Percentiles rank a stretch among this genome's conserved stretches.
These are phyloP conservation scores for Erythrocebus patas DNA, from an alignment of 2,113 vertebrate species.

Conservation along the genomic window DNA sequence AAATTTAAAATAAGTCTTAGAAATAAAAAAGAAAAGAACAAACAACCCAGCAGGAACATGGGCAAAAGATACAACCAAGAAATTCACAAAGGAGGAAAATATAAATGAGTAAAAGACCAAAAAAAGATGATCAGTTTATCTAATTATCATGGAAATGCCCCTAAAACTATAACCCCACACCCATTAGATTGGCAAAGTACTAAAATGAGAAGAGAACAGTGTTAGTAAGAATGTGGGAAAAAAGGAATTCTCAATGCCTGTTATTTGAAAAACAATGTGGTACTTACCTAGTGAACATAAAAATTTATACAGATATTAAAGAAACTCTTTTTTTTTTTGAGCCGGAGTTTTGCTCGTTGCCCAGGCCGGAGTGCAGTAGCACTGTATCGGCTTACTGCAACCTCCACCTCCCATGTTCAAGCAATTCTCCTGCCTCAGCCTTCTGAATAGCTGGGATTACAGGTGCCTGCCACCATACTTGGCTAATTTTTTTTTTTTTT, in stretches of 20 bases:
- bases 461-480: too few species aligned
- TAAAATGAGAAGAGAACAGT: background rate
- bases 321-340: too few species aligned
- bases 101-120: background rate
- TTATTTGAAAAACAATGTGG: background rate
- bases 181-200: background rate
- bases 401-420: too few species aligned
- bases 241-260: background rate
- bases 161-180: background rate
- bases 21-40: background rate
- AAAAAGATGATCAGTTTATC: background rate
- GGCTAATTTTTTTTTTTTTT: too few species aligned
- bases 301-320: background rate
- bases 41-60: background rate
- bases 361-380: too few species aligned
- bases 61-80: background rate
- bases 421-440: too few species aligned
- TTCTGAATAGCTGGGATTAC: too few species aligned
- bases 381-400: too few species aligned
- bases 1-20: background rate
- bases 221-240: background rate
- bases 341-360: too few species aligned
- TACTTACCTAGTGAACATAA: background rate
- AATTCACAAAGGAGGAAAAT: background rate
- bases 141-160: background rate